Conservation (phyloP, 2,113 vertebrate species). For the Sitta europaea region DNA sequence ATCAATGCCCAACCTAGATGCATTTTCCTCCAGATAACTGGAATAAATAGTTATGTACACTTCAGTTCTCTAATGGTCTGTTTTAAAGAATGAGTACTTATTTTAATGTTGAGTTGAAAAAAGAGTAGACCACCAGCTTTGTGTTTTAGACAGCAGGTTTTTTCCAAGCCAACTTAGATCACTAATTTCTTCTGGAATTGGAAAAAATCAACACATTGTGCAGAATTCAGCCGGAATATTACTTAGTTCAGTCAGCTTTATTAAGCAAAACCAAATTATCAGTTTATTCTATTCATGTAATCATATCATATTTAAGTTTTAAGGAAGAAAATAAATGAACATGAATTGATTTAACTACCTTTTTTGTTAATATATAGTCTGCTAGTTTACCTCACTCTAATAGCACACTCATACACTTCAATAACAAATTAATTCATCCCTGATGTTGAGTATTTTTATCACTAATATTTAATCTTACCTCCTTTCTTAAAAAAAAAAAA, state of each 20-base stretch:
- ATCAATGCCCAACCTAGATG: background rate
- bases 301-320: background rate
- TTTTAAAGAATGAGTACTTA: conserved; percentile 11
- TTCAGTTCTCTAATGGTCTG: background rate
- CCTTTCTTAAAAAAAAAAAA: background rate
- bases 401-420: background rate
- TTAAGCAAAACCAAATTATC: conserved; percentile 10
- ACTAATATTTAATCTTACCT: background rate
- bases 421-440: background rate
- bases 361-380: background rate
- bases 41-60: conserved; percentile 26
- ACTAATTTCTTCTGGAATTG: conserved; percentile 30
- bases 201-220: background rate
- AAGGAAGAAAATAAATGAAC: conserved; percentile 11
- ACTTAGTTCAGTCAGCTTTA: conserved; percentile 11
- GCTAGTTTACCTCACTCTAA: background rate
- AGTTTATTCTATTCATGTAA: no score
- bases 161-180: background rate
- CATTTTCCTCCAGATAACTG: background rate
- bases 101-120: conserved; percentile 22
- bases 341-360: background rate
- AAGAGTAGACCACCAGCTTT: background rate
- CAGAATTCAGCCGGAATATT: background rate
- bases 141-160: background rate
- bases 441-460: background rate